Evolutionary conservation across 1,140 invertebrate genomes (phyloP), one percentile per base, ranked within the genome.

Genomic region (Heterodera schachtii): DNA sequence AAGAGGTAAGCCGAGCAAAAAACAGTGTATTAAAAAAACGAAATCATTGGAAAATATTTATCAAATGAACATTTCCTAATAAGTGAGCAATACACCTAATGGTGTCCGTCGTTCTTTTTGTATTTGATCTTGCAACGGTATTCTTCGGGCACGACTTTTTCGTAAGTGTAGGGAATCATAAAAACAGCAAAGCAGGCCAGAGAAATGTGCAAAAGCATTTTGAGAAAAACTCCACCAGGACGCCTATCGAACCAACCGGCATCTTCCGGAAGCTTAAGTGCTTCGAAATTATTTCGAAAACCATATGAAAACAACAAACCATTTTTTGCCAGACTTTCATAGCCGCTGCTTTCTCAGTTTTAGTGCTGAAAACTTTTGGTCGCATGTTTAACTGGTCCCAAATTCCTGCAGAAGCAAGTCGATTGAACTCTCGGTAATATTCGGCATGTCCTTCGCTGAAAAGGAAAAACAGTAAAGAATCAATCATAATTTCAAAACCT

Each of bases 41-140:
- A n/a, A 71, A 43, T 71, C 31, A 71, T 21, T 41, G 69, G 19
- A 71, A 8, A 43, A 31, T 9, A 43, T 78, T 78, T 78, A 78
- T 78, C 52, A 41, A 64, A 75, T n/a, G 13, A 6, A 31, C 3
- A 64, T 19, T 9, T 69, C 52, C 64, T 47, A 77, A 11, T 7
- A 8, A 78, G 16, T 6, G 13, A 70, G 31, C 52, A 69, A 66
- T 31, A 43, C 5, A 19, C 21, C 47, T 41, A 44, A 49, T 70
- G 11, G 0, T 1, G 3, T 16, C 67, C 47, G 19, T 69, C 31
- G 21, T 78, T 16, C 31, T 69, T 49, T 49, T 49, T 49, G 11
- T 47, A 70, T 52, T 78, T 78, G 19, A 43, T 5, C 49, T 78
- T 69, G n/a, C 77, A 78, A 5, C 77, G 77, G 70, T 66, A 70